These are phyloP conservation scores for Balearica regulorum DNA, from an alignment of 2,797 vertebrate species.

Conservation along the genomic window DNA sequence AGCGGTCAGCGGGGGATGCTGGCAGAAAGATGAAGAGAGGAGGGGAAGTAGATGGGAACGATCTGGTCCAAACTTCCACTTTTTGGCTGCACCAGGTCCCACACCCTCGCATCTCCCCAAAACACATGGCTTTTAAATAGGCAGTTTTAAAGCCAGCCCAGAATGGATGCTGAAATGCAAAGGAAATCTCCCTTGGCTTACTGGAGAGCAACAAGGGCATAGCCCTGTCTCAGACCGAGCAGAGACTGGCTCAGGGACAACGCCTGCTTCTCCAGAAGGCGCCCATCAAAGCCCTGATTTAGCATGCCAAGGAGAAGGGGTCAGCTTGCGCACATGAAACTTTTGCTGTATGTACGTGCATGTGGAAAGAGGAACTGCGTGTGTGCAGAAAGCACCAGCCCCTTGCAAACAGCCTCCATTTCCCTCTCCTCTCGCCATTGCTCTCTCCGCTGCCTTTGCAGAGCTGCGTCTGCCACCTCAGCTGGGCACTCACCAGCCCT, in stretches of 20 bases:
- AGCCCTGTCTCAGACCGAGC: background rate
- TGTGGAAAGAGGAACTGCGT: background rate
- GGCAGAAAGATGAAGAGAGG: background rate
- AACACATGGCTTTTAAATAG: background rate
- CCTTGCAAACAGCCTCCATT: background rate
- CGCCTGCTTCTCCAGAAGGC: background rate
- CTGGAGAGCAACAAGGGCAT: background rate
- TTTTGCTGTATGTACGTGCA: accelerated
- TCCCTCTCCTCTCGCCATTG: background rate
- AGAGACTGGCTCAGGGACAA: background rate
- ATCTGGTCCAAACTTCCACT: background rate
- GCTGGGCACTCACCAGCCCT: background rate
- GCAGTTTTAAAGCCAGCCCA: background rate
- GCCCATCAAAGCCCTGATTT: background rate
- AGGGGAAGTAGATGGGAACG: background rate
- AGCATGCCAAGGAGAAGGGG: background rate
- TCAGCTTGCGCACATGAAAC: background rate
- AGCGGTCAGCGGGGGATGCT: background rate
- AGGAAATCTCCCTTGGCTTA: background rate
- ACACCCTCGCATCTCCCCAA: accelerated
- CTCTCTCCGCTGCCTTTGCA: background rate
- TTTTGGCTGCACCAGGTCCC: background rate
- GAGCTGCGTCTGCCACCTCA: background rate
- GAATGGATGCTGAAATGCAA: background rate
- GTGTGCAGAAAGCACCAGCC: background rate